Evolutionary conservation across 2,113 vertebrate species (phyloP).

Genomic region (Nettapus auritus): DNA sequence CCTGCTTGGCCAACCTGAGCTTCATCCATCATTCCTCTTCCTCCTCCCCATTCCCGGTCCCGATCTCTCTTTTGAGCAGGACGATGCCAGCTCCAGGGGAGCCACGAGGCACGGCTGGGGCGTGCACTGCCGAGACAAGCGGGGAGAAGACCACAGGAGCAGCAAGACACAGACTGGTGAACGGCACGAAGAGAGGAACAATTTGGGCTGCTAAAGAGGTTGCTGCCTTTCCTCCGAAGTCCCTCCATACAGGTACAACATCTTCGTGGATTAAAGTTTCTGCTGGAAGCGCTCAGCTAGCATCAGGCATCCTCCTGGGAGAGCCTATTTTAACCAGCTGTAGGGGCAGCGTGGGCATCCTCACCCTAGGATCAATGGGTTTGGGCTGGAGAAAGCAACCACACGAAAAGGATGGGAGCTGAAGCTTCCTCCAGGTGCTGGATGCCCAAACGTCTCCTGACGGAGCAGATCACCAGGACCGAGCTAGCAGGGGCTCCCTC

Average conservation of each 20-base stretch:
- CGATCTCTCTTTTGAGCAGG: conserved; percentile 64
- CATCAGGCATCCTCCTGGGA: neutral
- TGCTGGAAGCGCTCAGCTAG: neutral
- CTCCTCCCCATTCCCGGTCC: neutral
- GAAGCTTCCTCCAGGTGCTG: accelerated
- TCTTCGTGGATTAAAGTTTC: too few species aligned
- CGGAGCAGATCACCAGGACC: neutral
- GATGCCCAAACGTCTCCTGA: neutral
- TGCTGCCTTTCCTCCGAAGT: neutral
- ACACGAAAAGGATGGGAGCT: neutral
- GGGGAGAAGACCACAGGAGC: neutral
- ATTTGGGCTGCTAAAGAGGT: accelerated
- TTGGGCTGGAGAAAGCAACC: neutral
- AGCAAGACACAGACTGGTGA: accelerated
- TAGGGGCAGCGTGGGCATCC: too few species aligned
- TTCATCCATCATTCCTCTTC: conserved; percentile 71
- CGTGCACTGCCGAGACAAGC: accelerated
- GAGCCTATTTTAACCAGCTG: neutral
- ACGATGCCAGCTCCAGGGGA: conserved; percentile 12
- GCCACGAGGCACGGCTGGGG: neutral
- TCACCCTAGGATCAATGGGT: neutral
- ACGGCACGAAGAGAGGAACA: neutral
- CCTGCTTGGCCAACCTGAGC: conserved; percentile 52
- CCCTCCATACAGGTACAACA: too few species aligned
- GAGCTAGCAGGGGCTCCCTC: neutral